These are phyloP conservation scores for Drosophila sp. DNA, from an alignment of 1,140 invertebrate species.

Conservation along the genomic window DNA sequence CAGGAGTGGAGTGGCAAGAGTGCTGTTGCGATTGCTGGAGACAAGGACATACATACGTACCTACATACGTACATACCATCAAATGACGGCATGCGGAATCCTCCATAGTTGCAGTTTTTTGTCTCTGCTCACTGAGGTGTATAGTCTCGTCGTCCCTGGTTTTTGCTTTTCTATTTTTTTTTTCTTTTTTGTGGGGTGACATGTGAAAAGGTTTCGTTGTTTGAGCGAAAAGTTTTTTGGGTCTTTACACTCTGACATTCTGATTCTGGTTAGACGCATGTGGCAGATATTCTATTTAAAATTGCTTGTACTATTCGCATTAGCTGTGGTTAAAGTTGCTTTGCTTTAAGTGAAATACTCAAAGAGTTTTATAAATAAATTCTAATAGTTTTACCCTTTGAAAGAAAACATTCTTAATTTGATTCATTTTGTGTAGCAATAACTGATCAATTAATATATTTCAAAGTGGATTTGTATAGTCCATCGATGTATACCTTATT, in stretches of 20 bases:
- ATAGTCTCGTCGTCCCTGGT: not conserved
- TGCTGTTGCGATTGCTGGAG: not conserved
- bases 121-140: slow-evolving; percentile 7
- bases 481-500: too few relatives aligned
- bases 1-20: not conserved
- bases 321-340: not conserved
- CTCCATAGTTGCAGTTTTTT: slow-evolving; percentile 3
- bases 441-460: too few relatives aligned
- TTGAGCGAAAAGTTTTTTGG: slow-evolving; percentile 6
- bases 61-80: too few relatives aligned
- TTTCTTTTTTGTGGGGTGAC: not conserved
- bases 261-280: not conserved
- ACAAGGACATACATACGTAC: not conserved
- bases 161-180: not conserved
- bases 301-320: not conserved
- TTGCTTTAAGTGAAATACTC: not conserved
- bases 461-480: too few relatives aligned
- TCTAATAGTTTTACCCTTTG: too few relatives aligned
- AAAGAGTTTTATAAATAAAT: not conserved
- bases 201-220: slow-evolving; percentile 4
- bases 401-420: too few relatives aligned
- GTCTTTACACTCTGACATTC: slow-evolving; percentile 12
- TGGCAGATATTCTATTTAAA: slow-evolving; percentile 8
- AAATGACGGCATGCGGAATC: not conserved
- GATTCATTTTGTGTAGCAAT: too few relatives aligned